A percentile compares a stretch with the other conserved stretches of the same genome.
Evolutionary conservation across 2,113 vertebrate species (phyloP).

Genomic region (Aphyosemion australe): DNA sequence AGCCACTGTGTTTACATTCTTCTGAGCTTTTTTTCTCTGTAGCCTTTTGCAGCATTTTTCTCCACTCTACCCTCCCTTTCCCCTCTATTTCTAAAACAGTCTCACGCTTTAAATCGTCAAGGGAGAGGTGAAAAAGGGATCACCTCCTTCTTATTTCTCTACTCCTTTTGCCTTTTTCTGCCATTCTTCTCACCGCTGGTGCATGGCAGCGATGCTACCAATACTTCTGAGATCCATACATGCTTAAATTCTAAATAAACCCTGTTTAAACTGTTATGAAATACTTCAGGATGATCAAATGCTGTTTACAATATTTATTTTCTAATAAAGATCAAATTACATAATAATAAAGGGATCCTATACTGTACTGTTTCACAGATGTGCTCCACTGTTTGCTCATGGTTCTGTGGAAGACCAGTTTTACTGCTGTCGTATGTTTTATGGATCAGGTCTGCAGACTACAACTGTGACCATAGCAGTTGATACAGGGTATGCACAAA

Average conservation of each 20-base stretch:
- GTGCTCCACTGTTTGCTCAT: slow-evolving; percentile 18
- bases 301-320: background rate
- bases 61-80: slow-evolving; percentile 1
- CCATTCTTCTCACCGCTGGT: slow-evolving; percentile 2
- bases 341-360: background rate
- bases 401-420: slow-evolving; percentile 33
- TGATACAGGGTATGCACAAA: background rate
- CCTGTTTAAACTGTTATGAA: no score
- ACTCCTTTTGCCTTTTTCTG: background rate
- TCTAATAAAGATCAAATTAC: background rate
- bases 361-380: slow-evolving; percentile 1
- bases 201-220: slow-evolving; percentile 12
- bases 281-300: background rate
- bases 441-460: slow-evolving; percentile 37
- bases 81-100: slow-evolving; percentile 16
- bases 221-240: background rate
- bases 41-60: slow-evolving; percentile 6
- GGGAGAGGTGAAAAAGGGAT: slow-evolving; percentile 16
- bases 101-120: slow-evolving; percentile 52
- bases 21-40: slow-evolving; percentile 44
- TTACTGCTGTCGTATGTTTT: slow-evolving; percentile 42
- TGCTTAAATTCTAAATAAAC: no score
- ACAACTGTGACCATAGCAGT: slow-evolving; percentile 2
- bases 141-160: slow-evolving; percentile 43
- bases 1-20: slow-evolving; percentile 53